These are phyloP conservation scores for Galbula dea DNA, from an alignment of 2,113 vertebrate genomes.

Conservation along the genomic window DNA sequence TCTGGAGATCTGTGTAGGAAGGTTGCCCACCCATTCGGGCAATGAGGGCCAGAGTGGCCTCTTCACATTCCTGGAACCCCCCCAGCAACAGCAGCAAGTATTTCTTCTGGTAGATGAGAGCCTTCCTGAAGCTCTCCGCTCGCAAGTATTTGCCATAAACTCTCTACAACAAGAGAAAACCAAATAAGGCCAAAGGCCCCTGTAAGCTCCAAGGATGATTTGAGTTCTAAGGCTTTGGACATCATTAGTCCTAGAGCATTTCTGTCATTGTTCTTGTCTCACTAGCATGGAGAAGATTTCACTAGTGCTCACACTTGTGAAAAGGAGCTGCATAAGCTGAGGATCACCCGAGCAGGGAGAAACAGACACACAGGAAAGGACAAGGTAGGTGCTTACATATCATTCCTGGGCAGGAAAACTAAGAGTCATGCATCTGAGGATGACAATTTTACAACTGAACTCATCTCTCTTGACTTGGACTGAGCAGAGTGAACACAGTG, in stretches of 20 bases:
- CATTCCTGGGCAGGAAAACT: not conserved
- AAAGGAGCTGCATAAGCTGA: not conserved
- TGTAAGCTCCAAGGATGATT: not conserved
- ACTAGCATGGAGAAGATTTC: not conserved
- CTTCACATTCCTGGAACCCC: constrained; percentile 95
- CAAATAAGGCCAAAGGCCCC: not conserved
- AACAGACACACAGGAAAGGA: not conserved
- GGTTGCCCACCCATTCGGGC: constrained; percentile 87
- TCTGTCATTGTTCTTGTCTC: not conserved
- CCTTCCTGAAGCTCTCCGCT: constrained; percentile 95
- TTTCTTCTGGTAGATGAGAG: constrained; percentile 97
- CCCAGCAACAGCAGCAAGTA: constrained; percentile 93
- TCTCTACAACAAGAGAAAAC: constrained; percentile 72
- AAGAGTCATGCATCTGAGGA: not conserved
- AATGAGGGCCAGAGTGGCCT: constrained; percentile 88
- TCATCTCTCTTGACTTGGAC: not conserved
- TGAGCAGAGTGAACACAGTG: not conserved
- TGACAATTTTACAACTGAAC: not conserved
- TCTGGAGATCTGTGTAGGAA: constrained; percentile 71
- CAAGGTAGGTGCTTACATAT: not conserved
- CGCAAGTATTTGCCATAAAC: constrained; percentile 92
- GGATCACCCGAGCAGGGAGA: not conserved
- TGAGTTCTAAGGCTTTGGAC: not conserved
- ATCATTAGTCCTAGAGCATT: not conserved
- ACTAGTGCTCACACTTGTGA: not conserved